Base-by-base conservation (phyloP, 2,113 vertebrate genomes). In the Leptobrachium leishanense region DNA sequence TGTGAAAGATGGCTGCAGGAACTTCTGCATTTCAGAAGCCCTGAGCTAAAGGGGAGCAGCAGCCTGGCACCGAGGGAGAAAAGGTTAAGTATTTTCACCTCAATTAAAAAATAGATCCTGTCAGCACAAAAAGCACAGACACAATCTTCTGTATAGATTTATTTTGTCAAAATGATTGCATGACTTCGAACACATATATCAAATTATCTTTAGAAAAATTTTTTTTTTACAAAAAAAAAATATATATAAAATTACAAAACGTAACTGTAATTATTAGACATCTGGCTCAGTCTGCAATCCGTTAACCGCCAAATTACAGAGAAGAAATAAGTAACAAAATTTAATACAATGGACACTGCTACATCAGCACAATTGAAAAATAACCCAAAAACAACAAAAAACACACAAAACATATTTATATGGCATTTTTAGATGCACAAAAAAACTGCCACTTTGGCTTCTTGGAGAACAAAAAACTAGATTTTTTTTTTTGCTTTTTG, bases 241-340 rank as follows among this genome's bases (percentile, higher is more conserved):
- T 50, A 8, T 50, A 42, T 13, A 59, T 3, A 59, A 59, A 59
- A 59, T 12, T 59, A 59, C 55, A 59, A 59, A 59, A 59, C 13
- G 10, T 2, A 59, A 59, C 40, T 75, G 8, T 41, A 43, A 7
- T 5, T 43, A 94, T 85, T 89, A 90, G 94, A 90, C 95, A 88
- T 87, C 91, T 95, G 97, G 97, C 97, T 99, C 97, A 99, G 97
- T 97, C 95, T 94, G 96, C 97, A 97, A 95, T 90, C 94, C 92
- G 94, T 92, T 90, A 91, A 92, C 85, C 90, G 91, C 90, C 93
- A 92, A 94, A 93, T 92, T 91, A 88, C 91, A 89, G 86, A 89
- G 82, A 79, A 92, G 88, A 85, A 86, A 84, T 85, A 75, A 11
- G 9, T 44, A 50, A 62, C 15, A 59, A 79, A 77, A 75, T n/a